Evolutionary conservation across 1,140 invertebrate species (phyloP).

Genomic region (Harpegnathos saltator): DNA sequence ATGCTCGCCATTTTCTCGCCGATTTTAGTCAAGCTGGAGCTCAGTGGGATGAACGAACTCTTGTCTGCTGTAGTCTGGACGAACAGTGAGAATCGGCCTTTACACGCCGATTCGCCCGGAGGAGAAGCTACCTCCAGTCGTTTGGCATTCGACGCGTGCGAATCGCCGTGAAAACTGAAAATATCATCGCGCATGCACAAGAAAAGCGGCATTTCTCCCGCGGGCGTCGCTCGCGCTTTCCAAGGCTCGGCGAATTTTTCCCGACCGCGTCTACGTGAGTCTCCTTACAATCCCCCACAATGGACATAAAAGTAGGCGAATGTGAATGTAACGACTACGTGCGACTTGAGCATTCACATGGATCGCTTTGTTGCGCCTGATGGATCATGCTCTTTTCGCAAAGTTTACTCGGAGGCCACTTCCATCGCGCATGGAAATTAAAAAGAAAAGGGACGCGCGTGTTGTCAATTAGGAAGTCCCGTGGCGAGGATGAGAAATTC

Average conservation of each 20-base stretch:
- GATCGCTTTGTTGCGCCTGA: too few relatives aligned
- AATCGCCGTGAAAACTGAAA: conserved; percentile 10
- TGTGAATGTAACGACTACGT: not conserved
- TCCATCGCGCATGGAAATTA: too few relatives aligned
- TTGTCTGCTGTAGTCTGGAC: too few relatives aligned
- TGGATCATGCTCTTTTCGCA: too few relatives aligned
- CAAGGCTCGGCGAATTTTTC: conserved; percentile 4
- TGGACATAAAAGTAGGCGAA: not conserved
- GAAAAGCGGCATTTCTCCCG: not conserved
- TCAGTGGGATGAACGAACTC: too few relatives aligned
- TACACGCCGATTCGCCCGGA: not conserved
- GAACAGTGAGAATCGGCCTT: too few relatives aligned
- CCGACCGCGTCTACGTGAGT: not conserved
- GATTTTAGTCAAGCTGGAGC: too few relatives aligned
- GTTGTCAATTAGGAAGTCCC: conserved; percentile 51
- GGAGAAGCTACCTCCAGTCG: too few relatives aligned
- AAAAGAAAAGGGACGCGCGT: too few relatives aligned
- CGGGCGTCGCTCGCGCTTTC: not conserved
- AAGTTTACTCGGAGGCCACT: too few relatives aligned
- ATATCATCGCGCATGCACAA: not conserved
- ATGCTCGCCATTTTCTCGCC: too few relatives aligned
- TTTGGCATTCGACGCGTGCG: not conserved
- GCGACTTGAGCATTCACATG: not conserved
- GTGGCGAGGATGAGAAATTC: conserved; percentile 30
- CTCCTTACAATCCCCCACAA: not conserved